Percentiles rank a stretch among this genome's conserved stretches.
These are phyloP conservation scores for Selene dorsalis DNA, from an alignment of 2,797 vertebrate genomes.

Conservation along the genomic window DNA sequence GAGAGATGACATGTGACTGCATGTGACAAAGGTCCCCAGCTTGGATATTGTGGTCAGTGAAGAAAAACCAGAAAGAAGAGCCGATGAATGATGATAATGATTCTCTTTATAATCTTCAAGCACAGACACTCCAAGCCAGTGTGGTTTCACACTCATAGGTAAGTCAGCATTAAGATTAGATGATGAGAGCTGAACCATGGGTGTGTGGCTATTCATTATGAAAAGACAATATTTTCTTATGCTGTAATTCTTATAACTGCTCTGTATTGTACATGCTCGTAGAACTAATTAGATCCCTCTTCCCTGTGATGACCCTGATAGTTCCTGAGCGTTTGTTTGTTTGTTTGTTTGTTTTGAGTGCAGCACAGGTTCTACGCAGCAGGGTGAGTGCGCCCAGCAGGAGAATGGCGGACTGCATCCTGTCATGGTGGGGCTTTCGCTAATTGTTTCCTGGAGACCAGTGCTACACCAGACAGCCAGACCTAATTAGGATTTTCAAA, in stretches of 20 bases:
- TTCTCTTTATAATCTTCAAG: background rate
- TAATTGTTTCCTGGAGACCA: slow-evolving; percentile 77
- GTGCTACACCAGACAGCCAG: slow-evolving; percentile 67
- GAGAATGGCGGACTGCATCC: slow-evolving; percentile 66
- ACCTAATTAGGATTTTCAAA: slow-evolving; percentile 73
- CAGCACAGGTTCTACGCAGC: slow-evolving; percentile 54
- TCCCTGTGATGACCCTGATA: slow-evolving; percentile 28
- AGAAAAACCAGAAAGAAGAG: background rate
- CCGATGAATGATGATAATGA: background rate
- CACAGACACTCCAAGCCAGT: background rate
- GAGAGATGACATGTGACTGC: background rate
- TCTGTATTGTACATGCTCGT: too few relatives aligned
- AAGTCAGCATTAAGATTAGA: background rate
- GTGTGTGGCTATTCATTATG: too few relatives aligned
- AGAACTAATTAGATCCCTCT: slow-evolving; percentile 15
- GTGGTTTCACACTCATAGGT: background rate
- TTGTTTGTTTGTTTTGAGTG: slow-evolving; percentile 46
- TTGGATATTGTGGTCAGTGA: background rate
- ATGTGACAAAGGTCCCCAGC: slow-evolving; percentile 7
- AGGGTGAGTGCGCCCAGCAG: slow-evolving; percentile 56
- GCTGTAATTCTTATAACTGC: too few relatives aligned
- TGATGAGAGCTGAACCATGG: too few relatives aligned
- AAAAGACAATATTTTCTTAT: too few relatives aligned
- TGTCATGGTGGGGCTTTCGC: slow-evolving; percentile 65
- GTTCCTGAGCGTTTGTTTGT: slow-evolving; percentile 35